Base-by-base conservation (phyloP, 1,140 invertebrate genomes). In the Charaxes varanes region DNA sequence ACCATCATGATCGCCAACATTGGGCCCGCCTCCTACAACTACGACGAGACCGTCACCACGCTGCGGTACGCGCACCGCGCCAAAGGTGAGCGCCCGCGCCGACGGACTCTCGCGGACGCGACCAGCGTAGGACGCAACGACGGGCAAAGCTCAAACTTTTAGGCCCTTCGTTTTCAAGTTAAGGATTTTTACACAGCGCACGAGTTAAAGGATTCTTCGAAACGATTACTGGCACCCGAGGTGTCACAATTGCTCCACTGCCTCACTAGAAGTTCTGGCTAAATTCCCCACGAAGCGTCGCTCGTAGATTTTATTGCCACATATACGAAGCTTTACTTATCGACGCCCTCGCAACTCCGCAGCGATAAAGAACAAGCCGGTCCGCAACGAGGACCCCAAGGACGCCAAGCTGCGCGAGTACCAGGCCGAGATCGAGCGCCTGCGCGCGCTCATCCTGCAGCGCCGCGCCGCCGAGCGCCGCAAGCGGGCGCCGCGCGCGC, bases 1-100 rank as follows among this genome's bases (percentile, higher is more conserved):
- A 98, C 96, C 6, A 93, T 98, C 18, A 98, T 98, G 96, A 94
- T 98, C 15, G 96, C 97, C 8, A 97, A 97, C 78, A 93, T 98
- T 60, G 96, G 96, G 4, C 97, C 97, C n/a, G 95, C 97, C 3
- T 91, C 89, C 56, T 97, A 95, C 83, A 98, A 98, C 84, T 97
- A 94, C 80, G 97, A 98, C 64, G 97, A 98, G 87, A 97, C 95
- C 13, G 85, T 98, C 41, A 95, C 93, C 6, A 98, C 96, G 2
- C 85, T 98, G 36, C 86, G 96, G 11, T 98, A 98, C 77, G 95
- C 96, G 1, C 95, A 94, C 73, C 86, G 97, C 16, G 97, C 97
- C 6, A 98, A 98, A 85, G 93, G 93, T 84, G 50, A 12, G 19
- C 24, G 5, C 3, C 23, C 3, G 13, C 6, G 2, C 24, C 24